A percentile compares a stretch with the other conserved stretches of the same genome.
Evolutionary conservation across 2,888 invertebrate genomes (phyloP).

Genomic region (Meta bourneti): DNA sequence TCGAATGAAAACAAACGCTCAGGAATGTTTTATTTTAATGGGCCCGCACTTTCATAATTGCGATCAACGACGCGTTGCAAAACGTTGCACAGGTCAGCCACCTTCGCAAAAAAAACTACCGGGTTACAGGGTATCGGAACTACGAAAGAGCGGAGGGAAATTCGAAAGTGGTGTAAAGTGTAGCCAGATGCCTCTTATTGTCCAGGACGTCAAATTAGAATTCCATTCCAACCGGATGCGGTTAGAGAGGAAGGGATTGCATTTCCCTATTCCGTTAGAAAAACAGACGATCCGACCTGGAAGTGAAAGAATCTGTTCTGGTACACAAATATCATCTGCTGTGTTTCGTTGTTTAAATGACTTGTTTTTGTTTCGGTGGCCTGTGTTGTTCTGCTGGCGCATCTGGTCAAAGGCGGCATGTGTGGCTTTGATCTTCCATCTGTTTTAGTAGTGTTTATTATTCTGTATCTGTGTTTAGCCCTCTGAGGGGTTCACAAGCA

Average conservation of each 20-base stretch:
- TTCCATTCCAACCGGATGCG: conserved; percentile 25
- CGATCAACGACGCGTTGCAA: conserved; percentile 31
- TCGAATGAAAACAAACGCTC: conserved; percentile 36
- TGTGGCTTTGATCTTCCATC: no score
- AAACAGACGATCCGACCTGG: conserved; percentile 6
- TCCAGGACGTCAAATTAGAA: conserved; percentile 41
- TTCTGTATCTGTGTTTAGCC: no score
- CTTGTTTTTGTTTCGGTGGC: not conserved
- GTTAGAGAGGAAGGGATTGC: conserved; percentile 30
- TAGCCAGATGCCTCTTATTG: conserved; percentile 40
- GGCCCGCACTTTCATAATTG: conserved; percentile 48
- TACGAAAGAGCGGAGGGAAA: not conserved
- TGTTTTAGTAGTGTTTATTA: no score
- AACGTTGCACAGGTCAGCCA: conserved; percentile 46
- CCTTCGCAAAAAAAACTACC: conserved; percentile 33
- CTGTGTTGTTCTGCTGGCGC: no score
- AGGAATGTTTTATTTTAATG: conserved; percentile 38
- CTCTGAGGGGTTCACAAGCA: no score
- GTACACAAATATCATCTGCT: not conserved
- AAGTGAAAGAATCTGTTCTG: conserved; percentile 8
- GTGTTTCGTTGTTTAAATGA: not conserved
- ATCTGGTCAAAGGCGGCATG: no score
- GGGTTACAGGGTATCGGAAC: conserved; percentile 26
- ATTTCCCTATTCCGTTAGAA: conserved; percentile 63
- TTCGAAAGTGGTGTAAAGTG: conserved; percentile 6